phyloP scores from a whole-genome alignment of 2,888 invertebrate genomes.

The Thecophora atra region DNA sequence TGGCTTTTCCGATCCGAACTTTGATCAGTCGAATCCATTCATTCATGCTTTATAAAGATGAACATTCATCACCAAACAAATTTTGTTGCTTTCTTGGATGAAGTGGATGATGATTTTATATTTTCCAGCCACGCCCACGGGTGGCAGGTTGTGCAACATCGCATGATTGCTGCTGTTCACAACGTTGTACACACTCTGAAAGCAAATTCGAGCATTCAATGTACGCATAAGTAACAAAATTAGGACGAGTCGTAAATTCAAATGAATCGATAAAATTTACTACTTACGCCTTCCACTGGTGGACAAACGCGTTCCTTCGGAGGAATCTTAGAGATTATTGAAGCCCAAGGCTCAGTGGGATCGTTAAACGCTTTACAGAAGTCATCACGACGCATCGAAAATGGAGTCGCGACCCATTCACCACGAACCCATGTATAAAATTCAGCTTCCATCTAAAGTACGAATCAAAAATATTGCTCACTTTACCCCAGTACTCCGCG shows the following conservation, averaged over 20 bases:
- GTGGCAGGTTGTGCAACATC: slow-evolving; percentile 17
- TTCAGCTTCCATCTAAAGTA: slow-evolving; percentile 35
- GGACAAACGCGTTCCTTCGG: slow-evolving; percentile 42
- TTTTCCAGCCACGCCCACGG: slow-evolving; percentile 23
- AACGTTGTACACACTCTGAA: slow-evolving; percentile 36
- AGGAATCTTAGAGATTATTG: slow-evolving; percentile 30
- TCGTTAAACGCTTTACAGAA: slow-evolving; percentile 38
- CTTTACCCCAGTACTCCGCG: not conserved
- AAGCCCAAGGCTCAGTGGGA: slow-evolving; percentile 42
- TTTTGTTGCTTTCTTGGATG: not conserved
- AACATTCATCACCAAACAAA: slow-evolving; percentile 22
- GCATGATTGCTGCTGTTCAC: slow-evolving; percentile 32
- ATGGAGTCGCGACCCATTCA: slow-evolving; percentile 41
- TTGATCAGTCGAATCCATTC: no score
- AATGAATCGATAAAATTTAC: not conserved
- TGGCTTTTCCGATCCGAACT: no score
- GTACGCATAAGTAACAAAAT: not conserved
- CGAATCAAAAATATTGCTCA: no score
- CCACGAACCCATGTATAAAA: slow-evolving; percentile 39
- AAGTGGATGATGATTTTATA: slow-evolving; percentile 38
- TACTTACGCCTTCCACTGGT: slow-evolving; percentile 41
- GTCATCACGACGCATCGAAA: slow-evolving; percentile 39
- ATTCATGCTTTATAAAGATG: slow-evolving; percentile 40
- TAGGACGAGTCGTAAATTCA: not conserved
- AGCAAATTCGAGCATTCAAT: not conserved